Base-by-base conservation (phyloP, 2,888 invertebrate genomes). In the Tiphia femorata region DNA sequence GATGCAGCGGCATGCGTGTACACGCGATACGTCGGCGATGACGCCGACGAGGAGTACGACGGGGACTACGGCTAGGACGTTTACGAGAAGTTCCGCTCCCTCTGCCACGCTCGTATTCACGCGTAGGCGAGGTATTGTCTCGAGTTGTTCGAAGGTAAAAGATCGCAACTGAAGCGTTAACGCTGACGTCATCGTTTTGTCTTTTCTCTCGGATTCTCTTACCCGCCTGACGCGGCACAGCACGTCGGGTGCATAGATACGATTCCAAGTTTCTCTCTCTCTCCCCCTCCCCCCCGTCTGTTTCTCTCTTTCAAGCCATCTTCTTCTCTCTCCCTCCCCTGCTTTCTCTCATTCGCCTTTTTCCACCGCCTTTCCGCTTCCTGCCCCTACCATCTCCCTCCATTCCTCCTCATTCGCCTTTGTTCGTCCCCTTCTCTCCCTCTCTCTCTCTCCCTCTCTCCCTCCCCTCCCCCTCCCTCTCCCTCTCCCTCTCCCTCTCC, bases 71-170 rank as follows among this genome's bases (percentile, higher is more conserved):
- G 23, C 27, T 19, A 10, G 16, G 14, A 12, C 48, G 25, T 16
- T 21, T 27, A 44, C 29, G 38, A 61, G 56, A 51, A 62, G 44
- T 56, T 62, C 64, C 64, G n/a, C n/a, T n/a, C n/a, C n/a, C n/a
- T n/a, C n/a, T n/a, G n/a, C n/a, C n/a, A 60, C 52, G 57, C 62
- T 51, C 41, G 70, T 64, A 70, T 70, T 70, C 70, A 70, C 57
- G 64, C 56, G 51, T 67, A 51, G 67, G 51, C 61, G 62, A 30
- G n/a, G 56, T 57, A 70, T 70, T 70, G 70, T 70, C 70, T 70
- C 60, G 62, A 67, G 64, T 70, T 65, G 62, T 67, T 67, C 62
- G 61, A 59, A 62, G 62, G 62, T 55, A 70, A 65, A 70, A 65
- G 67, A 70, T 62, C 67, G 50, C 57, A 58, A 54, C 60, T 53